A percentile compares a stretch with the other conserved stretches of the same genome.
These are phyloP conservation scores for Ptyas mucosa DNA, from an alignment of 2,113 vertebrate species.

Conservation along the genomic window DNA sequence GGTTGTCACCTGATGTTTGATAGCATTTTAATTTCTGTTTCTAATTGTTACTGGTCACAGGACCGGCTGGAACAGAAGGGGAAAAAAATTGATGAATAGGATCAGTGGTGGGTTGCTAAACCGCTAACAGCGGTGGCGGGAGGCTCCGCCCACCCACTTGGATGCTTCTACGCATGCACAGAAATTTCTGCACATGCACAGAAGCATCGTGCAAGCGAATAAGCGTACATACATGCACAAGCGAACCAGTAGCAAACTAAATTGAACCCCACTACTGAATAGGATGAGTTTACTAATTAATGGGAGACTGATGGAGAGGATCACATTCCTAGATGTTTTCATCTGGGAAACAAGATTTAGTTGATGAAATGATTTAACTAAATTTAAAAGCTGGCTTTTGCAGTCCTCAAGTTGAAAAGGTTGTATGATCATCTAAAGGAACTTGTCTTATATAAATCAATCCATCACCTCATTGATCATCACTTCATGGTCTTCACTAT, in stretches of 20 bases:
- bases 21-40: neutral
- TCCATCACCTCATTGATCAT: neutral
- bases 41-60: neutral
- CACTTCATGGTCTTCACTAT: neutral
- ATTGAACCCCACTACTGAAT: no score
- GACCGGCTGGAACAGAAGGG: neutral
- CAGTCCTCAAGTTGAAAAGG: neutral
- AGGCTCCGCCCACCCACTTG: no score
- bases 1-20: neutral
- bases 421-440: neutral
- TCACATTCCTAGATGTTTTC: neutral
- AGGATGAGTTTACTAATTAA: neutral
- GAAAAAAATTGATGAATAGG: neutral
- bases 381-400: neutral
- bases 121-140: no score
- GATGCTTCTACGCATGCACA: no score
- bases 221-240: no score
- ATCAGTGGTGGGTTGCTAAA: no score
- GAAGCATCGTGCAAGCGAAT: no score
- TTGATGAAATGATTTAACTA: neutral
- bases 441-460: neutral
- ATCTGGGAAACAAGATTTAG: neutral
- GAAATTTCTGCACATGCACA: no score
- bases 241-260: no score
- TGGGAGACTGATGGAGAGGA: neutral